phyloP scores from a whole-genome alignment of 2,113 vertebrate species.

The Haliaeetus leucogaster region DNA sequence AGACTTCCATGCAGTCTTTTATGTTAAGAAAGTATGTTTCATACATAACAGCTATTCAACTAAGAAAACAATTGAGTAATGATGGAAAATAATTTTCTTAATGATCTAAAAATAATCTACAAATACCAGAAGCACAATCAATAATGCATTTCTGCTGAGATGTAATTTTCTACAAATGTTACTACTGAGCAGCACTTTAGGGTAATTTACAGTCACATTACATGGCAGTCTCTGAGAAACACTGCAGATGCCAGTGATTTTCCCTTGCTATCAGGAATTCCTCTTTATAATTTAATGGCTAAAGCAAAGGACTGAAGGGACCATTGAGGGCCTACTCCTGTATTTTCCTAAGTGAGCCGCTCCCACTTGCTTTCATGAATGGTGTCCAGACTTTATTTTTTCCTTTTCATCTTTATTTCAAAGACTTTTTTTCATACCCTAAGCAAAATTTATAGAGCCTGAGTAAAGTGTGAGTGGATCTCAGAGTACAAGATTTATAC shows the following conservation, averaged over 20 bases:
- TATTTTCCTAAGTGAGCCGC: not conserved
- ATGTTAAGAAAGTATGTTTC: not conserved
- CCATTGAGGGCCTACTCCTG: not conserved
- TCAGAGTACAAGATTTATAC: conserved; percentile 38
- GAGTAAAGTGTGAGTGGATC: not conserved
- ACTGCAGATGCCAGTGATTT: not conserved
- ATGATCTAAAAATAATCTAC: not conserved
- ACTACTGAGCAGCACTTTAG: not conserved
- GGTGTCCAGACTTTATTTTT: not conserved
- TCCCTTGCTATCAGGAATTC: not conserved
- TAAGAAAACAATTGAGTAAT: not conserved
- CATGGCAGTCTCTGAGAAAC: not conserved
- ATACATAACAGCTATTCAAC: not conserved
- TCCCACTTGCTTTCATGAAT: not conserved
- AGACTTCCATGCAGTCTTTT: not conserved
- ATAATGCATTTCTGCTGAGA: not conserved
- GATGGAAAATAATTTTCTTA: not conserved
- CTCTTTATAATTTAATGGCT: not conserved
- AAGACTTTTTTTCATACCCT: not conserved
- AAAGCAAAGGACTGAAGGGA: not conserved
- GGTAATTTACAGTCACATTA: not conserved
- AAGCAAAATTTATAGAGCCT: not conserved
- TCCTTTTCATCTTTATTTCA: not conserved
- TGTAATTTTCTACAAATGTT: not conserved
- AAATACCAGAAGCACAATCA: not conserved